Conservation (phyloP, 2,113 vertebrate species). For the Grus americana region DNA sequence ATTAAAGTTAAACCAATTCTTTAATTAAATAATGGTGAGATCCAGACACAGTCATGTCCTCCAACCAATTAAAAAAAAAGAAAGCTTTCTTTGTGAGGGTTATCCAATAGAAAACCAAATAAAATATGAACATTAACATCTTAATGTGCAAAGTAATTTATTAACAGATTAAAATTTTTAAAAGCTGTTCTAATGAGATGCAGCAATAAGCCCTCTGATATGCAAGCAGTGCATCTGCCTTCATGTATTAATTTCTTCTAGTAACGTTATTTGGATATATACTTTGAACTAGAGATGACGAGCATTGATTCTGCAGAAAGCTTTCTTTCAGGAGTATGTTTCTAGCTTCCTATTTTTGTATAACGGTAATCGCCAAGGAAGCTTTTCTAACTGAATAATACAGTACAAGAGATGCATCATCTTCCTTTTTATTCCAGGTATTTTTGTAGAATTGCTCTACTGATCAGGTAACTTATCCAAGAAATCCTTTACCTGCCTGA, state of each 20-base stretch:
- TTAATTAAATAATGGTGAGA: not conserved
- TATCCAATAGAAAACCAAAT: not conserved
- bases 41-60: not conserved
- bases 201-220: not conserved
- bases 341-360: not conserved
- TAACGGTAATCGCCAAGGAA: not conserved
- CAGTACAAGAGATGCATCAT: not conserved
- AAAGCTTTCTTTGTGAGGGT: not conserved
- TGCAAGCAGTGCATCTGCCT: not conserved
- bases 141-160: slow-evolving; percentile 26
- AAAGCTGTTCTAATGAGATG: not conserved
- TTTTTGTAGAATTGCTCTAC: not conserved
- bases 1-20: not conserved
- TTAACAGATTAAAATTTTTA: not conserved
- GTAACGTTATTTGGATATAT: slow-evolving; percentile 8
- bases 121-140: not conserved
- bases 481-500: not conserved
- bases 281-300: slow-evolving; percentile 13
- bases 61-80: not conserved
- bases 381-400: not conserved
- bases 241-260: not conserved
- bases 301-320: slow-evolving; percentile 18
- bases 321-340: not conserved
- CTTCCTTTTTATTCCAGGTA: not conserved
- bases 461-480: not conserved